Conservation (phyloP, 2,797 vertebrate genomes). For the Halcyon badia region DNA sequence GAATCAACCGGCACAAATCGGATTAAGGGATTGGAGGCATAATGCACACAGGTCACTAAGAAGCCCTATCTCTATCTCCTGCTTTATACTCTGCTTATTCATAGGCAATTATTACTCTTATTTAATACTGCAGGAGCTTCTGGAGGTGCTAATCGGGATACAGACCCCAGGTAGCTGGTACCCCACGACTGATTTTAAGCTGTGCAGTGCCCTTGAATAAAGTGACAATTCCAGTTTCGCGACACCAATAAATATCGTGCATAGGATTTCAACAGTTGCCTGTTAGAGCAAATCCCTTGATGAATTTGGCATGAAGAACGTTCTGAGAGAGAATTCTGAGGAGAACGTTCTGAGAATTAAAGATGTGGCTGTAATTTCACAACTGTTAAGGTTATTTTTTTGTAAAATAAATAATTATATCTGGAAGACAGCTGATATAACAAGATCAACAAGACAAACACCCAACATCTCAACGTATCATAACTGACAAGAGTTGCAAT, state of each 20-base stretch:
- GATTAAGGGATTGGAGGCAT: slow-evolving; percentile 63
- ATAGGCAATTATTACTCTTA: slow-evolving; percentile 63
- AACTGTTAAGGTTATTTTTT: neutral
- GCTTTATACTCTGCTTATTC: slow-evolving; percentile 45
- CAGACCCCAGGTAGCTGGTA: neutral
- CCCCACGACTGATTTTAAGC: neutral
- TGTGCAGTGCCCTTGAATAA: neutral
- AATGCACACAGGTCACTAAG: slow-evolving; percentile 62
- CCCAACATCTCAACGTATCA: slow-evolving; percentile 42
- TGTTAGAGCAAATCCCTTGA: neutral
- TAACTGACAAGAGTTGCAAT: slow-evolving; percentile 53
- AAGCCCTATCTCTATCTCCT: slow-evolving; percentile 54
- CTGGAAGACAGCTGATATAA: neutral
- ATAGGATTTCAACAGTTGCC: neutral
- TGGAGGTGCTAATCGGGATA: slow-evolving; percentile 4
- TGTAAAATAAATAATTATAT: neutral
- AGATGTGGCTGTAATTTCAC: neutral
- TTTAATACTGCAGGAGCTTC: slow-evolving; percentile 51
- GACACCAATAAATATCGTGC: neutral
- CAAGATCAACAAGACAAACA: neutral
- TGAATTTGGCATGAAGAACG: slow-evolving; percentile 1
- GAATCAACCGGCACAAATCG: slow-evolving; percentile 55
- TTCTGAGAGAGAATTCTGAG: neutral
- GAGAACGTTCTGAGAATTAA: neutral
- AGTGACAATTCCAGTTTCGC: slow-evolving; percentile 61